Percentiles rank a stretch among this genome's conserved stretches.
Evolutionary conservation across 2,113 vertebrate species (phyloP).

Genomic region (Hymenochirus boettgeri): DNA sequence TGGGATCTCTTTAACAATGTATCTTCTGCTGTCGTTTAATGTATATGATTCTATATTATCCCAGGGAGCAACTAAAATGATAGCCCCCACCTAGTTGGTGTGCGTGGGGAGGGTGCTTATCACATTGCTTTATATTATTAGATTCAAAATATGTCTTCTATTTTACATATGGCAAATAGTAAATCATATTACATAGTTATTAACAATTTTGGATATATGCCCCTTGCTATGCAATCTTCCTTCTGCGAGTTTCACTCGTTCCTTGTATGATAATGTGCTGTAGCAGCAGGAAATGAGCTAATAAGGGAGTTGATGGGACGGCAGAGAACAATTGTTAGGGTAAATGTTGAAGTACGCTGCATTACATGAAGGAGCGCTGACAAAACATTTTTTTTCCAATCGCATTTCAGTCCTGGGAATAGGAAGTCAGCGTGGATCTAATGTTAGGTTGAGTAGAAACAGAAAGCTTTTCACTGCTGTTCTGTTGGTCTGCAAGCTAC

Average conservation of each 20-base stretch:
- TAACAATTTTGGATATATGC: constrained; percentile 13
- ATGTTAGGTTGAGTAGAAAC: not conserved
- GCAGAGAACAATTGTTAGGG: constrained; percentile 66
- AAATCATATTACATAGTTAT: not conserved
- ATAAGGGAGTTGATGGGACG: constrained; percentile 62
- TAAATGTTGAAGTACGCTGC: constrained; percentile 69
- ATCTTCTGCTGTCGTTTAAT: too few relatives aligned
- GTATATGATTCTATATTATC: too few relatives aligned
- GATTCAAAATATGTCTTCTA: too few relatives aligned
- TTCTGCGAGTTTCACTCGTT: constrained; percentile 45
- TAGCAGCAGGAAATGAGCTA: constrained; percentile 59
- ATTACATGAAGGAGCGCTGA: constrained; percentile 54
- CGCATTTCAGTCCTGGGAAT: constrained; percentile 58
- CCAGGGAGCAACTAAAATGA: too few relatives aligned
- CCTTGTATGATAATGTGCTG: constrained; percentile 56
- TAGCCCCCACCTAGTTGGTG: too few relatives aligned
- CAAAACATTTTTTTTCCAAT: constrained; percentile 62
- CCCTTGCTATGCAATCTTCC: constrained; percentile 49
- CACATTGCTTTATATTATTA: too few relatives aligned
- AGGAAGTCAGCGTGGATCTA: constrained; percentile 16
- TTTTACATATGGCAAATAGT: too few relatives aligned
- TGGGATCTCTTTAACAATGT: too few relatives aligned
- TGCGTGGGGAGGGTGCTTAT: too few relatives aligned
- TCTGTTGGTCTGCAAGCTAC: too few relatives aligned
- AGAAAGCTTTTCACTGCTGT: not conserved